Conservation (phyloP, 2,888 invertebrate species). For the Tinea semifulvella region DNA sequence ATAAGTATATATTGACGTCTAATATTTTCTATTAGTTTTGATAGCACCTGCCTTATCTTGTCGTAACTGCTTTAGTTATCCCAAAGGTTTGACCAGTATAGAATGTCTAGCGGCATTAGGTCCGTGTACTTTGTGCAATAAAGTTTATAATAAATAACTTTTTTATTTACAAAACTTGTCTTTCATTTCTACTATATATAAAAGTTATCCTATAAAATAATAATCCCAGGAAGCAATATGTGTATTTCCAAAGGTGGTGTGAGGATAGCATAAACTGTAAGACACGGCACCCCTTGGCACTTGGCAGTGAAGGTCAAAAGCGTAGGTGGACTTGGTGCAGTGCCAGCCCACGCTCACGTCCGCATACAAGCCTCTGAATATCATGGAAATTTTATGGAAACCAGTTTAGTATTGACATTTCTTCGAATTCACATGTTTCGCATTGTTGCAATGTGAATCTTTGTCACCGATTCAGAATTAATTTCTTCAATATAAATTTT, state of each 20-base stretch:
- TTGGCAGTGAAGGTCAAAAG: constrained; percentile 5
- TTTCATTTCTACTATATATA: too few species aligned
- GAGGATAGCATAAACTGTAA: constrained; percentile 3
- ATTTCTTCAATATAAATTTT: not conserved
- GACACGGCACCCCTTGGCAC: constrained; percentile 6
- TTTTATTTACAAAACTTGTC: too few species aligned
- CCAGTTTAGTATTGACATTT: constrained; percentile 9
- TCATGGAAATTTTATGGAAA: constrained; percentile 2
- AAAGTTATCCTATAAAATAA: too few species aligned
- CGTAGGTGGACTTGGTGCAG: constrained; percentile 4
- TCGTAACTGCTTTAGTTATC: too few species aligned
- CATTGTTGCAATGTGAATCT: too few species aligned
- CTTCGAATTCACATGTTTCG: not conserved
- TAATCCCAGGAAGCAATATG: not conserved
- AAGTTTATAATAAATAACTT: too few species aligned
- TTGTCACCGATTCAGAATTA: not conserved
- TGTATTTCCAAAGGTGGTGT: not conserved
- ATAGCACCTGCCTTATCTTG: too few species aligned
- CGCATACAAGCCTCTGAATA: constrained; percentile 8
- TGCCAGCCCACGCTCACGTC: not conserved
- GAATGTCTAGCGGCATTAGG: too few species aligned
- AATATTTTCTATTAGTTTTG: too few species aligned
- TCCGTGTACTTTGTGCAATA: too few species aligned
- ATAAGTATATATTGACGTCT: too few species aligned
- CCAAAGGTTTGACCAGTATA: too few species aligned